Evolutionary conservation across 2,888 invertebrate species (phyloP).

Genomic region (Lottia gigantea): DNA sequence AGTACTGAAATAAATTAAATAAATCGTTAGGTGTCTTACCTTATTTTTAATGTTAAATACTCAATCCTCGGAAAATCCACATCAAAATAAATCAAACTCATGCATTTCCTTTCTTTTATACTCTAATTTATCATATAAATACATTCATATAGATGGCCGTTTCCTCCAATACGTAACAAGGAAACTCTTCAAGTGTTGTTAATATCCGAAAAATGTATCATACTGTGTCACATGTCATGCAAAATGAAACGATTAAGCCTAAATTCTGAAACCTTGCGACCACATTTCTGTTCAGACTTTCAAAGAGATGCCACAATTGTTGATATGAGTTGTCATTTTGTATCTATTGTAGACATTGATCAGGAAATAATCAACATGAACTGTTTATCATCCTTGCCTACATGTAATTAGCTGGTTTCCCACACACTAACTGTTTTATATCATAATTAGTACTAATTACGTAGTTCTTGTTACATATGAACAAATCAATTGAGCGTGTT

Average conservation of each 20-base stretch:
- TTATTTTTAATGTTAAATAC: too few relatives aligned
- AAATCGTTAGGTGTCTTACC: too few relatives aligned
- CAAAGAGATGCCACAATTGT: not conserved
- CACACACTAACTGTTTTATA: constrained; percentile 15
- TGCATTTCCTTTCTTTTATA: not conserved
- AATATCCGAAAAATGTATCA: constrained; percentile 2
- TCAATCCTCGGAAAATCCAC: too few relatives aligned
- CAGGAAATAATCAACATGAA: constrained; percentile 6
- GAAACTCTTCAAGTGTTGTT: constrained; percentile 7
- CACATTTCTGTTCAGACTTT: not conserved
- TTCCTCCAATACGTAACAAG: not conserved
- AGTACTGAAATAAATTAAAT: too few relatives aligned
- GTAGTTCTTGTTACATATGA: too few relatives aligned
- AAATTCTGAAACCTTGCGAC: not conserved
- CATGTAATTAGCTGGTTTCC: constrained; percentile 4
- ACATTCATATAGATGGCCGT: not conserved
- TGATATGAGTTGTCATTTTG: not conserved
- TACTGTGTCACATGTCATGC: not conserved
- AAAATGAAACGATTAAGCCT: not conserved
- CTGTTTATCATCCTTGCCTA: not conserved
- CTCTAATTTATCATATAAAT: not conserved
- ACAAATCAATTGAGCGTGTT: too few relatives aligned
- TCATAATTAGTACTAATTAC: too few relatives aligned
- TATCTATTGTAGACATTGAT: not conserved
- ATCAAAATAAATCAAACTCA: too few relatives aligned